Conservation (phyloP, 2,113 vertebrate species). For the Vulpes ferrilata region DNA sequence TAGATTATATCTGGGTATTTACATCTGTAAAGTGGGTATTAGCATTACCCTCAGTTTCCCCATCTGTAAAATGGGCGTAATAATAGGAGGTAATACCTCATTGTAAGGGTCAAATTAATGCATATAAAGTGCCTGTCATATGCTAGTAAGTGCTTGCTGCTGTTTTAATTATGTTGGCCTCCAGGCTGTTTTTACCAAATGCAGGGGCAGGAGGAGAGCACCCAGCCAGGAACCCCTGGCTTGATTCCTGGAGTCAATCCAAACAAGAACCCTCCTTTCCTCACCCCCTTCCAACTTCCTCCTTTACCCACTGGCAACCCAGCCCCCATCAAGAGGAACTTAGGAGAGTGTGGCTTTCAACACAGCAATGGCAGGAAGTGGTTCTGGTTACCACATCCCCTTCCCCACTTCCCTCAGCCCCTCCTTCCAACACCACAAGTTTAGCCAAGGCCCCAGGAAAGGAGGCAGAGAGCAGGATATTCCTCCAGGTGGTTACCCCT, state of each 20-base stretch:
- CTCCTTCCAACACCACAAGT: conserved; percentile 61
- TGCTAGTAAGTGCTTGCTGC: background rate
- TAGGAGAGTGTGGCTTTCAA: conserved; percentile 74
- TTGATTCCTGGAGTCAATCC: conserved; percentile 40
- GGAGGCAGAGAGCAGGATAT: background rate
- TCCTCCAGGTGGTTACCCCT: background rate
- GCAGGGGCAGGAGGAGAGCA: background rate
- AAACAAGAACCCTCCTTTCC: background rate
- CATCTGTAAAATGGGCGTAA: background rate
- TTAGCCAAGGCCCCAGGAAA: conserved; percentile 53
- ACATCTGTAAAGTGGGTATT: background rate
- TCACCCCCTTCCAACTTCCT: conserved; percentile 63
- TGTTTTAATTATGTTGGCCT: background rate
- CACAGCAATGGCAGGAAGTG: conserved; percentile 79
- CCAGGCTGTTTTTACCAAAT: background rate
- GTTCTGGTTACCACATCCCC: conserved; percentile 82
- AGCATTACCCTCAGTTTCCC: background rate
- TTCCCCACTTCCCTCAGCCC: conserved; percentile 67
- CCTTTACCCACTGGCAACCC: conserved; percentile 22
- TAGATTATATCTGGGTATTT: no score
- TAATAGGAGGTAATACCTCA: background rate
- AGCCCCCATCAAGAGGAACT: conserved; percentile 75
- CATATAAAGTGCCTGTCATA: background rate
- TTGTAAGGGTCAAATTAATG: background rate
- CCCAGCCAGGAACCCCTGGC: background rate